phyloP scores from a whole-genome alignment of 2,113 vertebrate genomes.

The Ictalurus furcatus region DNA sequence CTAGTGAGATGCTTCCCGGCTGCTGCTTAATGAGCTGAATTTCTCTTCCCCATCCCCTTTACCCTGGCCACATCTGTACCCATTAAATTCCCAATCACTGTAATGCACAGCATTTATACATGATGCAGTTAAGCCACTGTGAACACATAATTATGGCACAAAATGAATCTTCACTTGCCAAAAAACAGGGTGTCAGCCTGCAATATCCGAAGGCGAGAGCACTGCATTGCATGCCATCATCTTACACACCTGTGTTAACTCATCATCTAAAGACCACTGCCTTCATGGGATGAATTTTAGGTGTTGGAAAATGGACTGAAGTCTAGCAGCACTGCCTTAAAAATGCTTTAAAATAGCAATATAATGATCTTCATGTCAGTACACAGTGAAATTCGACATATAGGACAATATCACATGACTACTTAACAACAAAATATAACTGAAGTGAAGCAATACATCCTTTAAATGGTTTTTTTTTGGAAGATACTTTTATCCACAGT shows the following conservation, averaged over 20 bases:
- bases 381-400: not conserved
- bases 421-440: too few relatives aligned
- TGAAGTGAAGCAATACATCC: too few relatives aligned
- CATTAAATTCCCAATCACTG: conserved; percentile 2
- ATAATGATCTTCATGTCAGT: not conserved
- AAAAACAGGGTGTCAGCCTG: not conserved
- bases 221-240: not conserved
- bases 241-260: not conserved
- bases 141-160: not conserved
- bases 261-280: too few relatives aligned
- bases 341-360: not conserved
- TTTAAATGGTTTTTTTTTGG: too few relatives aligned
- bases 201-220: not conserved
- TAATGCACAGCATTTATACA: not conserved
- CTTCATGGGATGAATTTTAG: not conserved
- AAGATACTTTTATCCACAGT: too few relatives aligned
- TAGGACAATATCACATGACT: not conserved
- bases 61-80: conserved; percentile 19
- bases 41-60: not conserved
- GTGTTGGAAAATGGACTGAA: not conserved
- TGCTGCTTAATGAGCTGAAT: not conserved
- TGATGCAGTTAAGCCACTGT: conserved; percentile 18
- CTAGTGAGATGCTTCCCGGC: not conserved
- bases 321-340: not conserved
- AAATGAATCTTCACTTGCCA: not conserved